Percentiles rank a stretch among this genome's conserved stretches.
Conservation (phyloP, 2,888 invertebrate species). For the Cephalotes varians region DNA sequence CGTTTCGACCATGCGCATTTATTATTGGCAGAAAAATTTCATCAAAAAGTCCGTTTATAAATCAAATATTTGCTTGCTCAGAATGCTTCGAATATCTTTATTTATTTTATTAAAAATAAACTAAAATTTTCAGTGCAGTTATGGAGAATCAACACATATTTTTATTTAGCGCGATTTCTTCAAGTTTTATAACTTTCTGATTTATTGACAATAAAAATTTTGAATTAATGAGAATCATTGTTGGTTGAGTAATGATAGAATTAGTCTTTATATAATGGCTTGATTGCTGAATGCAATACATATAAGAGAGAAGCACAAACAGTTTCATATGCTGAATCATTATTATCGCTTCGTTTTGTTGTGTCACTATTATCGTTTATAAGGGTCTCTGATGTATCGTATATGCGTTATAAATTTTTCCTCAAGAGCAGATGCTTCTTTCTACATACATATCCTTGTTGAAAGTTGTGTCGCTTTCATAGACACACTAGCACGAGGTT, state of each 20-base stretch:
- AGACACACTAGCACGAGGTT: not conserved
- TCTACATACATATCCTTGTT: too few species aligned
- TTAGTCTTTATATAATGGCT: not conserved
- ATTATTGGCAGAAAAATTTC: not conserved
- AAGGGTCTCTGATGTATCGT: conserved; percentile 27
- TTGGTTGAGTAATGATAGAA: not conserved
- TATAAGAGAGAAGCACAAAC: conserved; percentile 11
- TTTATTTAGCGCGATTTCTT: not conserved
- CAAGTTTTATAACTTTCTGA: not conserved
- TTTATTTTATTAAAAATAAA: not conserved
- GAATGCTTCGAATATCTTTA: not conserved
- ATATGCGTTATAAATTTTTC: not conserved
- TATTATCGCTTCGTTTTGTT: conserved; percentile 39
- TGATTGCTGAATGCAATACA: conserved; percentile 3
- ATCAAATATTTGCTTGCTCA: not conserved
- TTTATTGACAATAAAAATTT: not conserved
- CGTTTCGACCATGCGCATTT: not conserved
- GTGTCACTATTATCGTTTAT: conserved; percentile 25
- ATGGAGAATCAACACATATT: not conserved
- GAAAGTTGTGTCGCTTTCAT: conserved; percentile 4
- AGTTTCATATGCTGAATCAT: conserved; percentile 40
- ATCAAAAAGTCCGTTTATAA: not conserved
- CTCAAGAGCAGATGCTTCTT: too few species aligned
- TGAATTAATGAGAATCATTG: not conserved
- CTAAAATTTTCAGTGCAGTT: not conserved